These are phyloP conservation scores for Pseudomyrmex dendroicus DNA, from an alignment of 1,140 invertebrate genomes.

Conservation along the genomic window DNA sequence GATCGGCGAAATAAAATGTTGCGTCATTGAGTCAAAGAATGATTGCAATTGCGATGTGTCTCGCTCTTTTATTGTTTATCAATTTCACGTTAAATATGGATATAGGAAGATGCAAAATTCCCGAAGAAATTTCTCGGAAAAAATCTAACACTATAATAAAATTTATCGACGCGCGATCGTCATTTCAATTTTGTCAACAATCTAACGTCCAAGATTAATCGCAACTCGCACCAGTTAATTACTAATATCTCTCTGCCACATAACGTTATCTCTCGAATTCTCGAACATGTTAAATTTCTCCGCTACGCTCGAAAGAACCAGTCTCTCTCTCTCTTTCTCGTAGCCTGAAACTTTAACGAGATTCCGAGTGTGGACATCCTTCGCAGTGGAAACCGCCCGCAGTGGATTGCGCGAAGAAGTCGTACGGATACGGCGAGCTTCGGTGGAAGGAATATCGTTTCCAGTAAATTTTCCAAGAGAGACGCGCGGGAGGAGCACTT, in stretches of 20 bases:
- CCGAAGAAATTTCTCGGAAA: not conserved
- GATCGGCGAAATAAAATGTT: slow-evolving; percentile 56
- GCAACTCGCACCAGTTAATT: not conserved
- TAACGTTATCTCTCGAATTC: not conserved
- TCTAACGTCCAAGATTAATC: not conserved
- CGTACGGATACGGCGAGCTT: slow-evolving; percentile 38
- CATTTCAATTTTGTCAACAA: not conserved
- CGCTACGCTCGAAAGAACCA: not conserved
- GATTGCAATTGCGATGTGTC: not conserved
- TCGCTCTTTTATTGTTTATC: no score
- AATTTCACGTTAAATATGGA: no score
- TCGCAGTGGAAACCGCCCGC: slow-evolving; percentile 31
- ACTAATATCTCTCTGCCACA: not conserved
- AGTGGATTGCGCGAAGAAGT: slow-evolving; percentile 59
- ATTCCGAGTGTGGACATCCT: slow-evolving; percentile 58
- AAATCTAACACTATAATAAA: no score
- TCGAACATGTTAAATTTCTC: slow-evolving; percentile 5
- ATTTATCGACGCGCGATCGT: no score
- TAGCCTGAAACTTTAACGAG: slow-evolving; percentile 69
- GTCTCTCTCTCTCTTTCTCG: not conserved
- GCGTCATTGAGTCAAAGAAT: not conserved
- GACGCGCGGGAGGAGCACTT: not conserved
- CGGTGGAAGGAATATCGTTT: slow-evolving; percentile 70
- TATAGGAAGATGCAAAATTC: not conserved
- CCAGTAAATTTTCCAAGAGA: slow-evolving; percentile 75